A percentile compares a stretch with the other conserved stretches of the same genome.
Conservation (phyloP, 2,113 vertebrate genomes). For the Sardina pilchardus region DNA sequence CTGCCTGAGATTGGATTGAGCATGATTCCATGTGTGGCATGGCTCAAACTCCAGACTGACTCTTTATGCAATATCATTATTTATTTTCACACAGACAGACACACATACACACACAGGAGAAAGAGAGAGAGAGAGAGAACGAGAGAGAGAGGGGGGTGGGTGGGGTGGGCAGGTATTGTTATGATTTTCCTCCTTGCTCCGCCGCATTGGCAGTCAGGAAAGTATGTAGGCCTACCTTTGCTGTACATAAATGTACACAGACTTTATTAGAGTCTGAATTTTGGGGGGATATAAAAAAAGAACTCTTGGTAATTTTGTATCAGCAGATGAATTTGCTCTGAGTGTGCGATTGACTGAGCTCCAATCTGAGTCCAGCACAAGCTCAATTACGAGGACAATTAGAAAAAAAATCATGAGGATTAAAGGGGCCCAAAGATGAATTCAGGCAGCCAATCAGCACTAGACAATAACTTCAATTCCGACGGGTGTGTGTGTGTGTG, state of each 20-base stretch:
- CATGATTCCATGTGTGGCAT: not conserved
- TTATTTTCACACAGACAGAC: not conserved
- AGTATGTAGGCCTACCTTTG: no score
- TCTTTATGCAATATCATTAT: not conserved
- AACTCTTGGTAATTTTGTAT: not conserved
- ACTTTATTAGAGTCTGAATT: not conserved
- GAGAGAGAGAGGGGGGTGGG: no score
- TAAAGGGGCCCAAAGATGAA: not conserved
- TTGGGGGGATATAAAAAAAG: not conserved
- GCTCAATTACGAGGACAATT: not conserved
- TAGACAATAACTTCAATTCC: constrained; percentile 11
- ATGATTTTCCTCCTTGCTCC: no score
- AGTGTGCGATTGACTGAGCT: not conserved
- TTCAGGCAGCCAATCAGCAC: not conserved
- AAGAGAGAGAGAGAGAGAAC: no score
- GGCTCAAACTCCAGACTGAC: not conserved
- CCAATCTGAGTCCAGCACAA: not conserved
- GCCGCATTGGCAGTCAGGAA: no score
- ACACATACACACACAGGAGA: not conserved
- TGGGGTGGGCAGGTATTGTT: no score
- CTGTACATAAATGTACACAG: not conserved
- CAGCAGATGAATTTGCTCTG: constrained; percentile 6
- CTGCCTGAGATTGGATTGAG: constrained; percentile 19
- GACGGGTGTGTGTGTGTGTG: not conserved
- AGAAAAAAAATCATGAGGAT: not conserved